Evolutionary conservation across 2,113 vertebrate species (phyloP), one percentile per base, ranked within the genome.

Genomic region (Apaloderma vittatum): DNA sequence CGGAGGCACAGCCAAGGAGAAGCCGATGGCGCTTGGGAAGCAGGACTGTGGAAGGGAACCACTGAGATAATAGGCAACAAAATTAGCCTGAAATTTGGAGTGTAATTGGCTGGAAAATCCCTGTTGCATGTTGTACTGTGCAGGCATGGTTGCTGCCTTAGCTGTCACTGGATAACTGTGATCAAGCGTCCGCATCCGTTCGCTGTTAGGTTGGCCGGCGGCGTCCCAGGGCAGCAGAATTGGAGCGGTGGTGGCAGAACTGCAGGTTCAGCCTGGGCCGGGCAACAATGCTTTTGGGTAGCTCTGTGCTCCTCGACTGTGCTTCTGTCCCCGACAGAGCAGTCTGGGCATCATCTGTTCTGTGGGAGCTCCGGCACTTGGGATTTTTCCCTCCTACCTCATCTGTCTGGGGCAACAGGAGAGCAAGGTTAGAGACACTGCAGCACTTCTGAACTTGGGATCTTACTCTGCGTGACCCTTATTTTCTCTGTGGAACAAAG

Each of bases 41-140:
- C 22, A 2, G 88, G 55, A 67, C 9, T 18, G 48, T 37, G 7
- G 61, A 77, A 65, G 21, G 72, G 45, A 92, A 68, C 94, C 73
- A 49, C 90, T 84, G 96, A 72, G 90, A 92, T 95, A 92, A 92
- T 7, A 26, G 49, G 70, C 81, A 76, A 51, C 73, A 37, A 72
- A 92, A 94, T 88, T 51, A 88, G 76, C 15, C 55, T 78, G 86
- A 59, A 58, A 49, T 86, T 95, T 75, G 24, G 11, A 2, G 73
- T 54, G 94, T 88, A 97, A 97, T 96, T 97, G 94, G 59, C 75
- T 92, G 94, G 82, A 94, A 96, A 92, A 23, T 57, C 82, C 92
- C 63, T 0, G 1, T 7, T 4, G 48, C 86, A 72, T 15, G 1
- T 30, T 40, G 82, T 51, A 10, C 85, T 23, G 51, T 67, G 55